phyloP scores from a whole-genome alignment of 2,888 invertebrate genomes.

The Venustoraphidia nigricollis region DNA sequence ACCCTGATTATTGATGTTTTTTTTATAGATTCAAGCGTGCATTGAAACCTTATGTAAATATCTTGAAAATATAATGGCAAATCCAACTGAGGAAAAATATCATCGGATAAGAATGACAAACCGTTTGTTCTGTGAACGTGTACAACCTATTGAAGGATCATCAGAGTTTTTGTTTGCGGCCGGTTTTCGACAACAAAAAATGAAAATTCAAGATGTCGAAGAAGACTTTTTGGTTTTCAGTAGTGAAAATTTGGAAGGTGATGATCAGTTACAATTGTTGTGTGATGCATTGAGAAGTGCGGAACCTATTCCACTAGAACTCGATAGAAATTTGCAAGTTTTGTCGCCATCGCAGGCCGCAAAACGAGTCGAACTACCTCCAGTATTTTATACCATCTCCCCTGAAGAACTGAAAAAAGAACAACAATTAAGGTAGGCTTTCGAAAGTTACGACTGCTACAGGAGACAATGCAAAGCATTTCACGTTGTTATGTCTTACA shows the following conservation, averaged over 20 bases:
- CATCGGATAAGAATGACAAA: slow-evolving; percentile 79
- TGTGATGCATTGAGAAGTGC: slow-evolving; percentile 64
- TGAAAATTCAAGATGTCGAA: slow-evolving; percentile 38
- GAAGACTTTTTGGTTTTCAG: slow-evolving; percentile 56
- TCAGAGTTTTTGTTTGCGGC: slow-evolving; percentile 67
- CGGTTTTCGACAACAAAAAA: slow-evolving; percentile 54
- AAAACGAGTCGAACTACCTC: slow-evolving; percentile 52
- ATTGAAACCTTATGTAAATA: slow-evolving; percentile 78
- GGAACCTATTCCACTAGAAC: slow-evolving; percentile 64
- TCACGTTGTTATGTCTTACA: no score
- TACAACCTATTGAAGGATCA: slow-evolving; percentile 63
- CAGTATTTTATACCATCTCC: slow-evolving; percentile 69
- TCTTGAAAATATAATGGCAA: slow-evolving; percentile 73
- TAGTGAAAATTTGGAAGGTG: slow-evolving; percentile 35
- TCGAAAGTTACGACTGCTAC: background rate
- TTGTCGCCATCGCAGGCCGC: slow-evolving; percentile 61
- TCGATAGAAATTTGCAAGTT: slow-evolving; percentile 80
- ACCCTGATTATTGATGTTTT: no score
- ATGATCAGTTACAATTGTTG: slow-evolving; percentile 41
- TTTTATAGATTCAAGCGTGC: slow-evolving; percentile 54
- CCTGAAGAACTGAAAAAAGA: slow-evolving; percentile 75
- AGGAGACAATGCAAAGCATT: no score
- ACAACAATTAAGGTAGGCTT: slow-evolving; percentile 48
- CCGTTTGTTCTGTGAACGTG: slow-evolving; percentile 62
- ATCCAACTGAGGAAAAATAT: slow-evolving; percentile 80